Evolutionary conservation across 2,797 vertebrate genomes (phyloP), one percentile per base, ranked within the genome.

Genomic region (Gambelia wislizenii): DNA sequence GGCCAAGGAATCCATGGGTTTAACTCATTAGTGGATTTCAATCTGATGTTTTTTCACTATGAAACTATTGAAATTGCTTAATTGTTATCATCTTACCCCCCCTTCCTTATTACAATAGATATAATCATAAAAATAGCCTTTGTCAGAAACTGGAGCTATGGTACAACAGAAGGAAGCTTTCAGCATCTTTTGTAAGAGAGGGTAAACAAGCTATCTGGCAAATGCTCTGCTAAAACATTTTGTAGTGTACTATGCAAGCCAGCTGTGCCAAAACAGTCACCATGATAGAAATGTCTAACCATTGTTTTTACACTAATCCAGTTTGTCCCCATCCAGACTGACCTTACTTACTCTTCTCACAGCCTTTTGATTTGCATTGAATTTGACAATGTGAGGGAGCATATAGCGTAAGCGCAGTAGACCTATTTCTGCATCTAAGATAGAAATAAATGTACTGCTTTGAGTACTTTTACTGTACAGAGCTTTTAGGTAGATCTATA

Each of bases 401-500:
- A 96, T 96, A 96, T 96, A 95, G 96, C 95, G 95, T 95, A 94
- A 94, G 93, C 89, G 93, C 95, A 93, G 85, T 92, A 96, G 95
- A 95, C 95, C 94, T 94, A 96, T 96, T 97, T 96, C 93, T 95
- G 76, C 92, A 95, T 97, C 96, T 96, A 95, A 93, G 92, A 94
- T 91, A 90, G 89, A 95, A 95, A 96, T 95, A 96, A 95, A 95
- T 92, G 92, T 83, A 93, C 89, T 27, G 42, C 93, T 84, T 61
- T 92, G 92, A 96, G 95, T 95, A 96, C 97, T 97, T 97, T 92
- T 95, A 97, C 93, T 96, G 96, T 97, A 95, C 95, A 97, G 95
- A 96, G 96, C 97, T 97, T 97, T 97, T 97, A 97, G 97, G 96
- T 97, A 97, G 97, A 97, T 98, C 98, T 98, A 95, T 96, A 96